Conservation (phyloP, 2,888 invertebrate genomes). For the Drosophila nigritarsus region DNA sequence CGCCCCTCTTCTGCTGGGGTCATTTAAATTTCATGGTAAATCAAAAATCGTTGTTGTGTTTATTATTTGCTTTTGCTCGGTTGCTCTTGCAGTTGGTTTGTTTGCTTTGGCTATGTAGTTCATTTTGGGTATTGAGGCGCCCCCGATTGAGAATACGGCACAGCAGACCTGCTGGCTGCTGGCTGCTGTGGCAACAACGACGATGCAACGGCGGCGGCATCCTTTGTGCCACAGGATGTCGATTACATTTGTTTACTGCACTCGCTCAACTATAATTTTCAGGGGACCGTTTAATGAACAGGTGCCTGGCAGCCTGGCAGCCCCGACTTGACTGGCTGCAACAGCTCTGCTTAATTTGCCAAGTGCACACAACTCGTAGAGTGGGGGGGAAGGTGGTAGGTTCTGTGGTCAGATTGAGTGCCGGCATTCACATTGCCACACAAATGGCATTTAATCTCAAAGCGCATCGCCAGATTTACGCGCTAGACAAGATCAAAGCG, state of each 20-base stretch:
- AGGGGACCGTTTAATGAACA: constrained; percentile 70
- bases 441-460: constrained; percentile 76
- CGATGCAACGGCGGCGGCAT: constrained; percentile 49
- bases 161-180: constrained; percentile 37
- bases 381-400: neutral
- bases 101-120: constrained; percentile 45
- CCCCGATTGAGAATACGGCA: constrained; percentile 30
- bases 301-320: constrained; percentile 50
- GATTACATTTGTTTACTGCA: constrained; percentile 78
- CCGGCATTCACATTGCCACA: constrained; percentile 53
- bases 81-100: constrained; percentile 15
- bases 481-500: constrained; percentile 77
- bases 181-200: constrained; percentile 5
- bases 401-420: constrained; percentile 49
- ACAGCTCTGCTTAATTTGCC: constrained; percentile 54
- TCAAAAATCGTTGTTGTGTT: constrained; percentile 76
- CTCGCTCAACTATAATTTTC: constrained; percentile 74
- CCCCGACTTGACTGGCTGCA: constrained; percentile 5
- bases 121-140: constrained; percentile 51
- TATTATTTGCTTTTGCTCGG: constrained; percentile 67
- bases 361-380: constrained; percentile 44
- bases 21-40: constrained; percentile 80
- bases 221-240: constrained; percentile 76
- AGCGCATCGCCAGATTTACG: constrained; percentile 77
- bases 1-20: constrained; percentile 43